phyloP scores from a whole-genome alignment of 2,797 vertebrate genomes.

The Anguilla pacifica region DNA sequence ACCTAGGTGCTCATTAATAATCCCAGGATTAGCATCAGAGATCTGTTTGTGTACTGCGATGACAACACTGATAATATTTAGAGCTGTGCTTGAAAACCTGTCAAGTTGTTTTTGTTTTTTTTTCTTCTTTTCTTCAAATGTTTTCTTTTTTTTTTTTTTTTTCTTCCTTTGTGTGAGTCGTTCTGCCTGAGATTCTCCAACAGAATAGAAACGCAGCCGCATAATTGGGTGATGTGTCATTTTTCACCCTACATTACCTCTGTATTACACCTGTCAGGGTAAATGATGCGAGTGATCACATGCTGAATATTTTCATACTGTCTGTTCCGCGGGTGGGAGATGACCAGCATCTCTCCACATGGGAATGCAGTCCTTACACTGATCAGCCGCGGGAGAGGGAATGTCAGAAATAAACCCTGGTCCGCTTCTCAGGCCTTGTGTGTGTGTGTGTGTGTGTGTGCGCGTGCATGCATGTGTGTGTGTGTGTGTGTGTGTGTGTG shows the following conservation, averaged over 20 bases:
- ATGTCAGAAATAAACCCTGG: background rate
- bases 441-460: background rate
- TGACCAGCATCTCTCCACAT: background rate
- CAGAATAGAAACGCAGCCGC: background rate
- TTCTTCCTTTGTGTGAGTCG: background rate
- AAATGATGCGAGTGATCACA: background rate
- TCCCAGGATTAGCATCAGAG: background rate
- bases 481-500: background rate
- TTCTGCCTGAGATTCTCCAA: background rate
- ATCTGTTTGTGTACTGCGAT: background rate
- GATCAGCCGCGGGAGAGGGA: background rate
- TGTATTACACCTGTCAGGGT: background rate
- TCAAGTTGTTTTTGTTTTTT: background rate
- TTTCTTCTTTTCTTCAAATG: background rate
- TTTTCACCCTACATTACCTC: conserved; percentile 6
- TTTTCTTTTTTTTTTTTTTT: background rate
- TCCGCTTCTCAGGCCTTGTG: background rate
- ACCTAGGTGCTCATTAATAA: background rate
- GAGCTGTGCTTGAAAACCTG: background rate
- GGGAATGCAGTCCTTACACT: background rate
- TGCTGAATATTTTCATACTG: background rate
- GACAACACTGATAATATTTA: background rate
- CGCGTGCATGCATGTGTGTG: no score
- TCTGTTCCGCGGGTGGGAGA: background rate
- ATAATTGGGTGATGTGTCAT: background rate